Percentiles rank a stretch among this genome's conserved stretches.
These are phyloP conservation scores for Lineus longissimus DNA, from an alignment of 1,140 invertebrate species.

Conservation along the genomic window DNA sequence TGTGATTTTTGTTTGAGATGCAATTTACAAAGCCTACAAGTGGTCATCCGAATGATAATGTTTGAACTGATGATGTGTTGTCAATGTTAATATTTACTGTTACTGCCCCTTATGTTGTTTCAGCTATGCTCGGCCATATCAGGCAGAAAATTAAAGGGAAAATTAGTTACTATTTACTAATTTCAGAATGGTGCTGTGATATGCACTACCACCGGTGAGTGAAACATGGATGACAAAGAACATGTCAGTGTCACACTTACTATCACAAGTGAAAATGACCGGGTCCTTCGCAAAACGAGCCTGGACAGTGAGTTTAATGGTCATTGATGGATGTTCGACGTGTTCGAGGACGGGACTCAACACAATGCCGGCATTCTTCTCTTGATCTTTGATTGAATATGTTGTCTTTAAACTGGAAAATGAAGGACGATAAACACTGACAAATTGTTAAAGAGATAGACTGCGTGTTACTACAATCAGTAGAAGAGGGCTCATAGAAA, in stretches of 20 bases:
- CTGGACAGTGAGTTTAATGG: conserved; percentile 80
- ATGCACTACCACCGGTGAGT: too few relatives aligned
- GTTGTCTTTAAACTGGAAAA: conserved; percentile 1
- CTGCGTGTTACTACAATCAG: too few relatives aligned
- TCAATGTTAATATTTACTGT: too few relatives aligned
- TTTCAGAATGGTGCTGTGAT: too few relatives aligned
- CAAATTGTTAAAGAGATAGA: background rate
- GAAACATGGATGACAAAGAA: too few relatives aligned
- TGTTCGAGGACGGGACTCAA: background rate
- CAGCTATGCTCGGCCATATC: too few relatives aligned
- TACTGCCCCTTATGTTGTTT: too few relatives aligned
- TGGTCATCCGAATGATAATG: background rate
- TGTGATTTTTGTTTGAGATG: background rate
- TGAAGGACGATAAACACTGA: background rate
- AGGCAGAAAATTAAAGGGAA: too few relatives aligned
- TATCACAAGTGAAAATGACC: conserved; percentile 81
- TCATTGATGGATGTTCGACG: conserved; percentile 57
- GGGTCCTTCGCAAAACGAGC: conserved; percentile 62
- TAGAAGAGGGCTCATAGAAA: too few relatives aligned
- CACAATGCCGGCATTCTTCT: background rate
- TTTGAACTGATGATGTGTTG: too few relatives aligned
- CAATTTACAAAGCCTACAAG: background rate
- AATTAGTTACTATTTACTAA: too few relatives aligned
- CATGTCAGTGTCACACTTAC: too few relatives aligned
- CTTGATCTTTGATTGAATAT: background rate